Base-by-base conservation (phyloP, 2,888 invertebrate species). In the Ophioninae sp. region DNA sequence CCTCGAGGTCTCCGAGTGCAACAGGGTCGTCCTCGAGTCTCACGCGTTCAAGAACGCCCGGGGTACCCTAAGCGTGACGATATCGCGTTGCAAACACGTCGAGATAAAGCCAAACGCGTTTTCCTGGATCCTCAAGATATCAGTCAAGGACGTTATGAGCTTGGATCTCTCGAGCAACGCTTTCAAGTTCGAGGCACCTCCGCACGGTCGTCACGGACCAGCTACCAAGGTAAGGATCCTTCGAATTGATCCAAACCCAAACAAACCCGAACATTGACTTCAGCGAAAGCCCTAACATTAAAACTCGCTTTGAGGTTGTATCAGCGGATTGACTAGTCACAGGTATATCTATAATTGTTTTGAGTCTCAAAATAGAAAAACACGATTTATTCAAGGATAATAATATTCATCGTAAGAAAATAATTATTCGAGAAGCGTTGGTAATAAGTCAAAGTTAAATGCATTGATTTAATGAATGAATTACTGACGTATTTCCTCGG, bases 141-240 rank as follows among this genome's bases (percentile, higher is more conserved):
- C 93, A 78, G 94, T 96, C 85, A 93, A 90, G 81, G 94, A 95
- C 85, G 95, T 96, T 20, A 91, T 91, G 6, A 92, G 93, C 39
- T 91, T 96, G 73, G 93, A 94, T 77, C 93, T 96, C 56, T 94
- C 94, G 23, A 93, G 94, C 78, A 94, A 95, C 69, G 94, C 96
- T 0, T 96, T 96, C 91, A 94, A 94, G 87, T 94, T 96, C 85
- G 95, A 95, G 88, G 94, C 95, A 85, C 94, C 93, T 80, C 93
- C 92, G 78, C 92, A 94, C 68, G 95, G 95, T n/a, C 94, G 94
- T 83, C 96, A 96, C 89, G 96, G 96, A 87, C 95, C 95, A 85
- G 95, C 93, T 88, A 90, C 93, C 82, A 91, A 92, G 92, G 92
- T 93, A 0, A 13, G 50, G 17, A 50, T 50, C 50, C 17, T 10